phyloP scores from a whole-genome alignment of 1,140 invertebrate genomes.

The Melanaphis sacchari region DNA sequence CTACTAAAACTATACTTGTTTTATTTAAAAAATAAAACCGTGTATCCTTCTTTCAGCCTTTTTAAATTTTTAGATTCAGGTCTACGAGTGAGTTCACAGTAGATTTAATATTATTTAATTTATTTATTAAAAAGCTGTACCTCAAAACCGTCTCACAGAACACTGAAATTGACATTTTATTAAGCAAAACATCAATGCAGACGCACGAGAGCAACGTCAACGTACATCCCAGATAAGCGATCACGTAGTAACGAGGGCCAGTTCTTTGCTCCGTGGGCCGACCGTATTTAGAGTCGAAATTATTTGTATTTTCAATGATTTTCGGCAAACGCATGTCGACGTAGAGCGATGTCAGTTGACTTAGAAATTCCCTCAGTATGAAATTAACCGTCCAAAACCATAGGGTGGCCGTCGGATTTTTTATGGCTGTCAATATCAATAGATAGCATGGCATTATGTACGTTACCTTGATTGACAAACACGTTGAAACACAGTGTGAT shows the following conservation, averaged over 20 bases:
- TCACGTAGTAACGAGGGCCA: conserved; percentile 1
- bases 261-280: not conserved
- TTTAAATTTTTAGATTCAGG: not conserved
- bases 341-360: not conserved
- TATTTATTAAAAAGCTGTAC: not conserved
- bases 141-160: not conserved
- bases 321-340: not conserved
- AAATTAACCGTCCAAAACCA: conserved; percentile 38
- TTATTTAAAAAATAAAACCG: too few species aligned
- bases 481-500: not conserved
- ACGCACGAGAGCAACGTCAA: not conserved
- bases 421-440: not conserved
- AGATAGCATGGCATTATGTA: not conserved
- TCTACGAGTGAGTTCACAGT: not conserved
- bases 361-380: not conserved
- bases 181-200: not conserved
- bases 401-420: not conserved
- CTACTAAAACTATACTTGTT: too few species aligned
- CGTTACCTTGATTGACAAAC: not conserved
- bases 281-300: conserved; percentile 9
- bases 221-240: conserved; percentile 20
- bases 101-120: not conserved
- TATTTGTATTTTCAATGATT: conserved; percentile 19
- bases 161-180: not conserved
- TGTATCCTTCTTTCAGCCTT: too few species aligned